Conservation (phyloP, 2,797 vertebrate genomes). For the Echiichthys vipera region DNA sequence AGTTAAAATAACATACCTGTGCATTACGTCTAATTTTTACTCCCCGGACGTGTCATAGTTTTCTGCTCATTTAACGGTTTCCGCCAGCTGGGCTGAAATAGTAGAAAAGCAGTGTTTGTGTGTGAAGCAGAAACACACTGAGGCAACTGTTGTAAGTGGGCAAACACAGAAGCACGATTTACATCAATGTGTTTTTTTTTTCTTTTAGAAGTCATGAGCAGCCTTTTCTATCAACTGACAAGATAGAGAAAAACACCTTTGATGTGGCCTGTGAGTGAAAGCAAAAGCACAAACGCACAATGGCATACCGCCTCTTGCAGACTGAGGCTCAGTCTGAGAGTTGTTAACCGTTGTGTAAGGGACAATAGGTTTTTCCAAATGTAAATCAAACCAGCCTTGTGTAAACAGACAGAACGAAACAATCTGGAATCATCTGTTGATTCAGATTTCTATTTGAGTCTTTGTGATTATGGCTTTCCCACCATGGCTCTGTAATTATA, state of each 20-base stretch:
- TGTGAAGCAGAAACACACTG: constrained; percentile 59
- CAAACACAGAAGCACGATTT: constrained; percentile 51
- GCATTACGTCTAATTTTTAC: constrained; percentile 63
- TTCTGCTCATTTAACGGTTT: constrained; percentile 78
- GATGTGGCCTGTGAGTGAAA: constrained; percentile 68
- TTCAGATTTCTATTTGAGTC: constrained; percentile 83
- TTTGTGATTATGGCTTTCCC: constrained; percentile 81
- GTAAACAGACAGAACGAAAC: constrained; percentile 72
- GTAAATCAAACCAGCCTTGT: constrained; percentile 64
- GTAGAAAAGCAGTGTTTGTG: constrained; percentile 58
- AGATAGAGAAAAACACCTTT: constrained; percentile 51
- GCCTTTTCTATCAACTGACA: constrained; percentile 17
- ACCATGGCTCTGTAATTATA: constrained; percentile 76
- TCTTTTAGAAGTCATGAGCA: constrained; percentile 25
- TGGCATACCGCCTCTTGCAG: constrained; percentile 35
- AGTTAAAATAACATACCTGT: constrained; percentile 56
- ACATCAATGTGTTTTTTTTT: constrained; percentile 30
- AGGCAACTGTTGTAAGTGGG: constrained; percentile 53
- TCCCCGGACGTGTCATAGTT: constrained; percentile 76
- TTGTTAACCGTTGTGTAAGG: constrained; percentile 60
- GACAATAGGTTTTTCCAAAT: constrained; percentile 68
- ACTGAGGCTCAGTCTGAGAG: constrained; percentile 57
- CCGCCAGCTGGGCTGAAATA: constrained; percentile 62
- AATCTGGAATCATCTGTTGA: constrained; percentile 81
- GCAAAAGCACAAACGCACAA: constrained; percentile 59